Conservation (phyloP, 2,113 vertebrate genomes). For the Epinephelus lanceolatus region DNA sequence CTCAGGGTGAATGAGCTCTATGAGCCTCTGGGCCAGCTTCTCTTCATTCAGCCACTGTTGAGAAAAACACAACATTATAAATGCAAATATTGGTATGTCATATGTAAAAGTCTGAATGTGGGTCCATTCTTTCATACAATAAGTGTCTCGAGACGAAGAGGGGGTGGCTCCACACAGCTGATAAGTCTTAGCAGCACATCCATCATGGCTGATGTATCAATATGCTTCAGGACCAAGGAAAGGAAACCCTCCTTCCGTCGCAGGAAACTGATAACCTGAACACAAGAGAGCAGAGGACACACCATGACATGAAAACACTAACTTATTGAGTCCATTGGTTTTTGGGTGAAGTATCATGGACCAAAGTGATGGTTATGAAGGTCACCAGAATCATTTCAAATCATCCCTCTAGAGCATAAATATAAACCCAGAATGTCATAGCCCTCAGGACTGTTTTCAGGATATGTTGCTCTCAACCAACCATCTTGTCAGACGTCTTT, state of each 20-base stretch:
- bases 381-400: background rate
- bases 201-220: constrained; percentile 97
- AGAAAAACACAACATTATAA: constrained; percentile 38
- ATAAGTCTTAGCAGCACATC: constrained; percentile 94
- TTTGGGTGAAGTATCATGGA: background rate
- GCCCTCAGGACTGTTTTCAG: background rate
- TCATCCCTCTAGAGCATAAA: background rate
- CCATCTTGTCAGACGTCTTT: background rate
- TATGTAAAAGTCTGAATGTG: background rate
- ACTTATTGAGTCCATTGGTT: background rate
- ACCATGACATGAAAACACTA: background rate
- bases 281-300: constrained; percentile 25
- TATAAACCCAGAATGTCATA: background rate
- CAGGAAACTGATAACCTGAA: constrained; percentile 92
- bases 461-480: background rate
- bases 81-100: background rate
- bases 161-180: constrained; percentile 94
- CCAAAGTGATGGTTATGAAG: background rate
- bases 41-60: constrained; percentile 95
- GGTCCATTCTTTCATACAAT: constrained; percentile 82
- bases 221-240: constrained; percentile 92
- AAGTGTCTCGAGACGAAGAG: constrained; percentile 93
- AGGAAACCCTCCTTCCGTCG: constrained; percentile 92
- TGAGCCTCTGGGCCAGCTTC: constrained; percentile 91
- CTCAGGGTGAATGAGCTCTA: constrained; percentile 92